Evolutionary conservation across 2,888 invertebrate genomes (phyloP), one percentile per base, ranked within the genome.

Genomic region (Gonocerus acuteangulatus): DNA sequence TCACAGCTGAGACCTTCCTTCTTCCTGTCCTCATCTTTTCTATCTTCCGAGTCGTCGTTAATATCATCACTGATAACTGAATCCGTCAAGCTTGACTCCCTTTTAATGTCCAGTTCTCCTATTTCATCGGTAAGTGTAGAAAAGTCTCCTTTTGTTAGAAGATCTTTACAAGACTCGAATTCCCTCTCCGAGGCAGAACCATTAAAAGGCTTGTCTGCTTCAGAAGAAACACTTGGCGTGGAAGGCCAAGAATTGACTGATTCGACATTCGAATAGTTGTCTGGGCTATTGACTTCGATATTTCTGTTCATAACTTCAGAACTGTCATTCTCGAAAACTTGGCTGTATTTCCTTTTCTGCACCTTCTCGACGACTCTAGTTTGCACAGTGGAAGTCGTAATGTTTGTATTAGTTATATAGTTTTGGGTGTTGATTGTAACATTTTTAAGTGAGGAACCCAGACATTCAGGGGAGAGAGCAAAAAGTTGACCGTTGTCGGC

Each of bases 1-100:
- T 85, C 82, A 72, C 89, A 85, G 4, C 45, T 45, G 6, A 48
- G 47, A 42, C 59, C 62, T n/a, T 48, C 32, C 21, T 60, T 58
- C 15, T 51, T 60, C 23, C 21, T 39, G n/a, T n/a, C 18, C 44
- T 57, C 19, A 23, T 45, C 13, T 57, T 57, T 57, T 15, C 32
- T 57, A n/a, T 34, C 57, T 1, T 34, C 16, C 16, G 32, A 19
- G 11, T 47, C 47, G 27, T n/a, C 16, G 13, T 13, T 19, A 1
- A 47, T 39, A n/a, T 45, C 45, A 44, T 52, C 52, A 23, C 22
- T 42, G 1, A 23, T 48, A 16, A 45, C 19, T 18, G 21, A 23
- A 13, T 39, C n/a, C 9, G 36, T 2, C n/a, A 1, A 34, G 22
- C 13, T 11, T 6, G 2, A 18, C 7, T 59, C 48, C 16, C 36